Percentiles rank a stretch among this genome's conserved stretches.
Conservation (phyloP, 1,140 invertebrate species). For the Drosophila cardini region DNA sequence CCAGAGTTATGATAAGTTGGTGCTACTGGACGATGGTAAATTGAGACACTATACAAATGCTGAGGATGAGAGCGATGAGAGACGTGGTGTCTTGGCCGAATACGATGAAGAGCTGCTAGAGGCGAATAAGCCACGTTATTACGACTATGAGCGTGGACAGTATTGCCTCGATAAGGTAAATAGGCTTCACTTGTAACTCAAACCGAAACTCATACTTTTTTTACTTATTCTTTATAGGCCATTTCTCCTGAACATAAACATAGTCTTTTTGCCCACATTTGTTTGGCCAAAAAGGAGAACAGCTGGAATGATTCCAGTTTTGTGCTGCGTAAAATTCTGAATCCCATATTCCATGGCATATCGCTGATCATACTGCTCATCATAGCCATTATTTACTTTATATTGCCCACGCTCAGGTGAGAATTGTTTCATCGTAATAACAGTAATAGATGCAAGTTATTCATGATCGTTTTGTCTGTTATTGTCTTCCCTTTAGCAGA, state of each 20-base stretch:
- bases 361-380: conserved; percentile 89
- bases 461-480: conserved; percentile 8
- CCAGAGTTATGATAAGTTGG: conserved; percentile 86
- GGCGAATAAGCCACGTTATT: conserved; percentile 85
- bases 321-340: conserved; percentile 89
- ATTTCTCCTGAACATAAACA: conserved; percentile 67
- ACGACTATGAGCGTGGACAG: conserved; percentile 90
- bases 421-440: conserved; percentile 7
- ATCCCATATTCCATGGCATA: conserved; percentile 90
- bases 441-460: not conserved
- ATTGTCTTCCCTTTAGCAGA: conserved; percentile 79
- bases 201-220: no score
- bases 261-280: conserved; percentile 90
- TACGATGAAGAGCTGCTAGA: conserved; percentile 82
- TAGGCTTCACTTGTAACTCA: not conserved
- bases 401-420: conserved; percentile 90
- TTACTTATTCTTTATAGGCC: conserved; percentile 36
- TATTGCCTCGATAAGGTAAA: conserved; percentile 92
- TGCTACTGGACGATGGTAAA: conserved; percentile 88
- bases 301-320: conserved; percentile 90
- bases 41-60: conserved; percentile 89
- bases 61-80: conserved; percentile 82
- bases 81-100: conserved; percentile 61
- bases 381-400: conserved; percentile 92
- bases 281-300: conserved; percentile 88